Evolutionary conservation across 2,888 invertebrate genomes (phyloP).

Genomic region (Mimas tiliae): DNA sequence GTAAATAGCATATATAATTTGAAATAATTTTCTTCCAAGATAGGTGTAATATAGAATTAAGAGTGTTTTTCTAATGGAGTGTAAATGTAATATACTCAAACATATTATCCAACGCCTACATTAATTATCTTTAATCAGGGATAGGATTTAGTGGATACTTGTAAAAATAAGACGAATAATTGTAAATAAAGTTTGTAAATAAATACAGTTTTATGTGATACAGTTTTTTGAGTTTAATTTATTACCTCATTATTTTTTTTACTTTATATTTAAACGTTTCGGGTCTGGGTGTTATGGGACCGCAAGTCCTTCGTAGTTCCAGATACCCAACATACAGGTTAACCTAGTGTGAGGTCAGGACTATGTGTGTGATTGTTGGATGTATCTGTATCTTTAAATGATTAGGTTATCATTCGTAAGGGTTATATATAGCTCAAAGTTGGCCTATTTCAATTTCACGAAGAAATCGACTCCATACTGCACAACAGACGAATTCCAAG

Average conservation of each 20-base stretch:
- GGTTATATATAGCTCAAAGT: no score
- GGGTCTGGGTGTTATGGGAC: no score
- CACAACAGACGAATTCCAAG: no score
- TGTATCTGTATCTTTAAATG: no score
- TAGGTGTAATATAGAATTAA: conserved; percentile 11
- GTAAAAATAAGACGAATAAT: conserved; percentile 46
- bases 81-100: conserved; percentile 17
- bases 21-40: conserved; percentile 15
- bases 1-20: conserved; percentile 16
- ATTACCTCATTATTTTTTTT: not conserved
- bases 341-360: no score
- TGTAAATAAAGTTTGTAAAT: conserved; percentile 76
- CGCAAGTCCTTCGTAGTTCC: no score
- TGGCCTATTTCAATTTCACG: no score
- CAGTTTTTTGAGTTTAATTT: conserved; percentile 49
- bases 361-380: no score
- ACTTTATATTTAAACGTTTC: no score
- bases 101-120: conserved; percentile 25
- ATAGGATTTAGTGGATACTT: conserved; percentile 32
- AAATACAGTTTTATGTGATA: conserved; percentile 78
- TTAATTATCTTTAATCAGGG: conserved; percentile 35
- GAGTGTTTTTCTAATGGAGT: conserved; percentile 16
- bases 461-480: no score
- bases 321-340: no score
- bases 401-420: no score